Conservation (phyloP, 2,797 vertebrate genomes). For the Malurus leucopterus region DNA sequence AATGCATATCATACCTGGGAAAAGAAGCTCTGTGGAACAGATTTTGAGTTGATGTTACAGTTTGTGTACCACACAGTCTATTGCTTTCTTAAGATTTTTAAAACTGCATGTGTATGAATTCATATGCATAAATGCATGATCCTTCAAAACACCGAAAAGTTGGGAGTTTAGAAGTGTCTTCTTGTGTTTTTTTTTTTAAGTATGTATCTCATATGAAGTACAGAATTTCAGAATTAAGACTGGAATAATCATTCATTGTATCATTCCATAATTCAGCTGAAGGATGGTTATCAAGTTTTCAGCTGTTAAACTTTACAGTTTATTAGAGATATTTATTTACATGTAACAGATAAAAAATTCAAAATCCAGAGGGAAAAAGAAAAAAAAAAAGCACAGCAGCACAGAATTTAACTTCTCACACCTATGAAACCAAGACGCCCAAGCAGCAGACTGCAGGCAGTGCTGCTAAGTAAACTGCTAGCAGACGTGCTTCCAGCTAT, state of each 20-base stretch:
- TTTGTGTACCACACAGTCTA: not conserved
- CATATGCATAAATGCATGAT: not conserved
- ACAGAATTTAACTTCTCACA: not conserved
- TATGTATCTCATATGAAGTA: not conserved
- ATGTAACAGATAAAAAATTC: not conserved
- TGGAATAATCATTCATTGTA: not conserved
- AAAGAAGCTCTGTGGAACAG: not conserved
- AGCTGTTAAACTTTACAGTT: not conserved
- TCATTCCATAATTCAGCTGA: not conserved
- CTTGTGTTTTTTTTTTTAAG: not conserved
- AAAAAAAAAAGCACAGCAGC: not conserved
- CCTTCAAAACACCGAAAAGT: not conserved
- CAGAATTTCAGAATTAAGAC: not conserved
- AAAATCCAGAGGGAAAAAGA: not conserved
- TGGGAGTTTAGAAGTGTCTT: not conserved
- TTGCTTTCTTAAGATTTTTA: not conserved
- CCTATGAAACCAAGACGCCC: not conserved
- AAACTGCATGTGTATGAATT: not conserved
- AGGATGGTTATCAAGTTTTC: not conserved
- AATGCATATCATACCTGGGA: not conserved
- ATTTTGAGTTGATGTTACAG: not conserved
- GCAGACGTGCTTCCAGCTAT: not conserved
- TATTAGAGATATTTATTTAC: not conserved
- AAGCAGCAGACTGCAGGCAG: not conserved
- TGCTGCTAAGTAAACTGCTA: not conserved